A percentile compares a stretch with the other conserved stretches of the same genome.
These are phyloP conservation scores for Macrotrachela quadricornifera DNA, from an alignment of 1,140 invertebrate genomes.

Conservation along the genomic window DNA sequence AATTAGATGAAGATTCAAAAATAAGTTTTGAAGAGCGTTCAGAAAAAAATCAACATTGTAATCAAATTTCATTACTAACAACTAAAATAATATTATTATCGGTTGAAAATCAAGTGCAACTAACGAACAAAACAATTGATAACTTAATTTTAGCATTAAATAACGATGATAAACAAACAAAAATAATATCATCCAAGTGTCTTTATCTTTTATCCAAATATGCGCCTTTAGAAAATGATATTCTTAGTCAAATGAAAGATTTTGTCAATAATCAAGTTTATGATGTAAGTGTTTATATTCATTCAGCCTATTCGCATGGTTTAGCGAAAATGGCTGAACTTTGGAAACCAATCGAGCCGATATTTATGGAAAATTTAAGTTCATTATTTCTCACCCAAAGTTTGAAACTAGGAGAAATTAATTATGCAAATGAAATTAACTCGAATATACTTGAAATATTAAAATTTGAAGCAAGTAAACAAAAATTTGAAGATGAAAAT, in stretches of 20 bases:
- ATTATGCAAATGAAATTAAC: neutral
- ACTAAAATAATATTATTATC: neutral
- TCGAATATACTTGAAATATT: neutral
- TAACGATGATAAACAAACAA: neutral
- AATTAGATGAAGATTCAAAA: too few relatives aligned
- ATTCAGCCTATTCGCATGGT: neutral
- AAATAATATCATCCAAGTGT: neutral
- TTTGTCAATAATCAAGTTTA: neutral
- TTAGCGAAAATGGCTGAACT: neutral
- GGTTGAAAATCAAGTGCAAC: neutral
- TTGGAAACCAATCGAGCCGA: too few relatives aligned
- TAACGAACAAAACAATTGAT: neutral
- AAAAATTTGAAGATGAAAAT: neutral
- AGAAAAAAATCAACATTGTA: too few relatives aligned
- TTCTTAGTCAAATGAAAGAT: neutral
- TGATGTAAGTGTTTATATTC: neutral
- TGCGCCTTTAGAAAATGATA: neutral
- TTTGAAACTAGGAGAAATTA: neutral
- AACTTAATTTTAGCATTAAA: neutral
- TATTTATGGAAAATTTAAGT: neutral
- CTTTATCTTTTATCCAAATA: neutral
- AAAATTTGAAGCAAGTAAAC: neutral
- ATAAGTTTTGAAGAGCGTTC: too few relatives aligned
- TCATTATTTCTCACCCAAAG: neutral
- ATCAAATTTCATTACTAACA: too few relatives aligned